These are phyloP conservation scores for Muscina levida DNA, from an alignment of 2,888 invertebrate species.

Conservation along the genomic window DNA sequence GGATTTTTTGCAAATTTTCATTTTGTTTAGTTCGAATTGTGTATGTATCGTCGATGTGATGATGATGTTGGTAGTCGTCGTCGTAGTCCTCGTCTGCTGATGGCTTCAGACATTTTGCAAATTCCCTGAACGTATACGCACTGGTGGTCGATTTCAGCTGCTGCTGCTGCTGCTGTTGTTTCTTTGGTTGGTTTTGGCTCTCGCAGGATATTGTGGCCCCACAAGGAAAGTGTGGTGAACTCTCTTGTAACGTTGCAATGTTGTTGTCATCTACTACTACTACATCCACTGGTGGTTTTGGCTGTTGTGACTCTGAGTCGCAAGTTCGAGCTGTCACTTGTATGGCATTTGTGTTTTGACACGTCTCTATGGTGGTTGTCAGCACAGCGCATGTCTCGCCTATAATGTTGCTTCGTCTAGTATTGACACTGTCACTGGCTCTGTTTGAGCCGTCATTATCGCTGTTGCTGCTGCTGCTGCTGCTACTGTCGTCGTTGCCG, in stretches of 20 bases:
- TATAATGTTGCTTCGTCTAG: no score
- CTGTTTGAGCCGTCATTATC: slow-evolving; percentile 4
- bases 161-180: slow-evolving; percentile 41
- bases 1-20: slow-evolving; percentile 60
- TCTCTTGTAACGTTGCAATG: slow-evolving; percentile 63
- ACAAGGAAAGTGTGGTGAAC: slow-evolving; percentile 9
- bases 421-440: no score
- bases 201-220: slow-evolving; percentile 47
- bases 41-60: slow-evolving; percentile 61
- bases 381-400: slow-evolving; percentile 62
- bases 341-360: slow-evolving; percentile 50
- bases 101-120: slow-evolving; percentile 70
- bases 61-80: slow-evolving; percentile 56
- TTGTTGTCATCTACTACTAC: slow-evolving; percentile 50
- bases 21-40: slow-evolving; percentile 56
- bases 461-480: slow-evolving; percentile 28
- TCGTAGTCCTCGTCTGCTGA: slow-evolving; percentile 66
- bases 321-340: slow-evolving; percentile 10
- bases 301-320: slow-evolving; percentile 17
- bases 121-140: slow-evolving; percentile 67
- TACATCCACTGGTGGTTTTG: slow-evolving; percentile 31
- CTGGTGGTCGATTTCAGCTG: slow-evolving; percentile 53
- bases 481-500: slow-evolving; percentile 23
- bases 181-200: slow-evolving; percentile 71
- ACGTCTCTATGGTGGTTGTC: slow-evolving; percentile 33